Evolutionary conservation across 1,140 invertebrate genomes (phyloP), one percentile per base, ranked within the genome.

Genomic region (Drosophila parabipectinata): DNA sequence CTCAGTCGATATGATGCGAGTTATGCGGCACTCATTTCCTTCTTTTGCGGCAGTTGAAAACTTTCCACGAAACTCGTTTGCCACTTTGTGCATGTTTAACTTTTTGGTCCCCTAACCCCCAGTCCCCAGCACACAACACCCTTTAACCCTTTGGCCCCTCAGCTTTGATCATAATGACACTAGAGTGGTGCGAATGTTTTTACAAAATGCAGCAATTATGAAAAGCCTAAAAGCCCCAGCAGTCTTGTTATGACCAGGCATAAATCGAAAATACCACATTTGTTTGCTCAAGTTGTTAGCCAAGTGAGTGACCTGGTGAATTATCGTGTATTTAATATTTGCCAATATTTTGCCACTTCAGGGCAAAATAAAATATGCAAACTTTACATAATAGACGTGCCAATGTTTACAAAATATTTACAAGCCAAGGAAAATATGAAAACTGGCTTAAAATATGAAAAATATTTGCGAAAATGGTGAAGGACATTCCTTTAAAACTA

Each of bases 31-130:
- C 50, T 69, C 72, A 76, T 79, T 78, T 78, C 71, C 74, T 62
- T 62, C 71, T 64, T 72, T 77, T 66, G 47, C 62, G 63, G 55
- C 72, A 61, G 80, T 72, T 76, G 62, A 72, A 76, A 82, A 82
- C 61, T 76, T 83, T 75, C 32, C 24, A 57, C 69, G 61, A 61
- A 63, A 69, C 74, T 62, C 55, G 44, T 75, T 71, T 56, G 55
- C 64, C 61, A 69, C 79, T 82, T 83, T 83, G 79, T 83, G 80
- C 75, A 83, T 83, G 79, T 76, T 83, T 83, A 83, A 83, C 75
- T 83, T 83, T 82, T 58, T 47, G 56, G 54, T 18, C 4, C 44
- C 44, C 44, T 6, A 18, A 8, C 41, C 14, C 44, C 18, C 21
- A 47, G 4, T 4, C 18, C 44, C 5, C 21, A 30, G 26, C 30